Conservation (phyloP, 1,140 invertebrate genomes). For the Anastrepha ludens region DNA sequence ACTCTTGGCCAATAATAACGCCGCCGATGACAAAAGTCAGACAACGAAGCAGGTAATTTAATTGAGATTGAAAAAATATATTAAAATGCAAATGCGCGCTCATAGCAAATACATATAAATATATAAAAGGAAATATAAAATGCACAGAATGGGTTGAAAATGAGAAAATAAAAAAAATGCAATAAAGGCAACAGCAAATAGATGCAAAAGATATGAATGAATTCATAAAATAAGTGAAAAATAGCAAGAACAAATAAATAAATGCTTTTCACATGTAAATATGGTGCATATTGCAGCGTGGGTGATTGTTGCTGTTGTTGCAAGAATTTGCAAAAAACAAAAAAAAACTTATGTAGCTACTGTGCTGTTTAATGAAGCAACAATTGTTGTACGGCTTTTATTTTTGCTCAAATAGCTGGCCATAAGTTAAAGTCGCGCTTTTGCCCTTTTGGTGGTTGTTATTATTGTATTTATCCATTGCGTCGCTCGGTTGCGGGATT, state of each 20-base stretch:
- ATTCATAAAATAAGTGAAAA: not conserved
- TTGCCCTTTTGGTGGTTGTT: not conserved
- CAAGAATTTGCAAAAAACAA: not conserved
- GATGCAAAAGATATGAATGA: not conserved
- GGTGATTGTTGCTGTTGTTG: not conserved
- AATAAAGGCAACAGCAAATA: not conserved
- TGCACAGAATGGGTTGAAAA: not conserved
- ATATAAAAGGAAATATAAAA: not conserved
- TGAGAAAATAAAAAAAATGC: not conserved
- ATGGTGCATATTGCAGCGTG: not conserved
- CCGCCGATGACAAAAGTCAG: not conserved
- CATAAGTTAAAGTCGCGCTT: not conserved
- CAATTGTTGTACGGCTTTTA: not conserved
- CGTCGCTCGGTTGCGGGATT: not conserved
- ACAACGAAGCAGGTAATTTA: not conserved
- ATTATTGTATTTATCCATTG: not conserved
- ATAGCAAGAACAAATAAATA: not conserved
- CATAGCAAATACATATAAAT: not conserved
- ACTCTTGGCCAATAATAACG: not conserved
- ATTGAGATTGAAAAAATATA: not conserved
- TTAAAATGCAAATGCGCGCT: conserved; percentile 3
- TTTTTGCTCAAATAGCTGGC: not conserved
- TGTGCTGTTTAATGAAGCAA: not conserved
- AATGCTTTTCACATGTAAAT: too few species aligned
- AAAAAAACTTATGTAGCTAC: not conserved